Percentiles rank a stretch among this genome's conserved stretches.
phyloP scores from a whole-genome alignment of 2,888 invertebrate genomes.

The Laspeyria flexula region DNA sequence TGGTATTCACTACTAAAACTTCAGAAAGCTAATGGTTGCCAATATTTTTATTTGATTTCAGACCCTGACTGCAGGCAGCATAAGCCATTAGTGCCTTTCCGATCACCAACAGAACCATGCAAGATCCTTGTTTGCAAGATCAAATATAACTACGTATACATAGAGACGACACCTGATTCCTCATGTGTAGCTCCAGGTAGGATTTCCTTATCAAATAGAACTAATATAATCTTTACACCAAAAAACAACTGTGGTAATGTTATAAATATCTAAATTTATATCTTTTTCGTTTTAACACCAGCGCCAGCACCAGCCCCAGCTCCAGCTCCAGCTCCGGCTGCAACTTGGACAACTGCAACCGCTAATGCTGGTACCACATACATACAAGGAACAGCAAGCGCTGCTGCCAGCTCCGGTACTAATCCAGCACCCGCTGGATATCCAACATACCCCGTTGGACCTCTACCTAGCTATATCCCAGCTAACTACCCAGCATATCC shows the following conservation, averaged over 20 bases:
- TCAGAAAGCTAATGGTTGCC: no score
- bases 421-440: background rate
- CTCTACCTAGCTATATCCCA: background rate
- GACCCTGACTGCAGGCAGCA: slow-evolving; percentile 65
- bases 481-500: background rate
- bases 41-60: no score
- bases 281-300: no score
- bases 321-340: background rate
- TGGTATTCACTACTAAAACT: no score
- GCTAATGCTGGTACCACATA: slow-evolving; percentile 15
- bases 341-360: slow-evolving; percentile 4
- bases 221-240: background rate
- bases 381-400: slow-evolving; percentile 8
- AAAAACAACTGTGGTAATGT: no score
- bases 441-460: background rate
- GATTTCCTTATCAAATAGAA: no score
- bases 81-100: slow-evolving; percentile 60
- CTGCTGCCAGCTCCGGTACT: slow-evolving; percentile 7
- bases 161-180: slow-evolving; percentile 47
- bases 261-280: no score
- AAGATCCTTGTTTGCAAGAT: slow-evolving; percentile 63
- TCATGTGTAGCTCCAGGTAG: slow-evolving; percentile 21
- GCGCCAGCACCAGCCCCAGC: no score
- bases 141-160: slow-evolving; percentile 71
- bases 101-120: slow-evolving; percentile 56